phyloP scores from a whole-genome alignment of 2,888 invertebrate genomes.

The Hypercompe scribonia region DNA sequence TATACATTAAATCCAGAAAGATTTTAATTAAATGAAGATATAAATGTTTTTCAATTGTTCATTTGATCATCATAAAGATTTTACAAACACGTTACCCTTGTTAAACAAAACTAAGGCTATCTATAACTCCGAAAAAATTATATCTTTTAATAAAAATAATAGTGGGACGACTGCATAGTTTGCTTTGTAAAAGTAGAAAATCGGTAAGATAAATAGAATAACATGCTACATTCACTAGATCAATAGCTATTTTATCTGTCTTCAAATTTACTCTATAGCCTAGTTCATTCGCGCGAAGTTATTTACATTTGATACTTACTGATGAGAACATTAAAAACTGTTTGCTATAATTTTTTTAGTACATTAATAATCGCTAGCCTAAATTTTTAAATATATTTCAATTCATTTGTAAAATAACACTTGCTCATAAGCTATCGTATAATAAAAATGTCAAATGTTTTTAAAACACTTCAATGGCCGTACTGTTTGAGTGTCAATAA shows the following conservation, averaged over 20 bases:
- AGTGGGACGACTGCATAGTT: too few species aligned
- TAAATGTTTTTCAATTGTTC: too few species aligned
- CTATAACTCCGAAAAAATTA: not conserved
- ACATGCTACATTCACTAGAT: not conserved
- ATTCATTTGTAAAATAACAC: constrained; percentile 13
- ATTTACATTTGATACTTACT: constrained; percentile 29
- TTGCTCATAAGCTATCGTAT: constrained; percentile 21
- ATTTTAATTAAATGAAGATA: too few species aligned
- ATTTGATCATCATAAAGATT: too few species aligned
- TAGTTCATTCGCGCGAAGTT: constrained; percentile 39
- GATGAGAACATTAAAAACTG: constrained; percentile 27
- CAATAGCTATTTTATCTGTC: constrained; percentile 3
- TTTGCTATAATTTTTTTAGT: constrained; percentile 20
- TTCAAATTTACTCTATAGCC: constrained; percentile 7
- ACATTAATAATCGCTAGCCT: constrained; percentile 7
- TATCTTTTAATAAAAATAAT: not conserved
- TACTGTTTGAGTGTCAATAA: constrained; percentile 70
- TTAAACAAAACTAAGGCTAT: too few species aligned
- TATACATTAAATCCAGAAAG: not conserved
- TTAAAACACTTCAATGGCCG: constrained; percentile 73
- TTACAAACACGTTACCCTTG: too few species aligned
- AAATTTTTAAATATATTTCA: constrained; percentile 11
- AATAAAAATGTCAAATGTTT: constrained; percentile 69
- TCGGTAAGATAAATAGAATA: not conserved
- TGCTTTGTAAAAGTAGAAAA: not conserved